Percentiles rank a stretch among this genome's conserved stretches.
Evolutionary conservation across 2,113 vertebrate species (phyloP).

Genomic region (Alethe castanea): DNA sequence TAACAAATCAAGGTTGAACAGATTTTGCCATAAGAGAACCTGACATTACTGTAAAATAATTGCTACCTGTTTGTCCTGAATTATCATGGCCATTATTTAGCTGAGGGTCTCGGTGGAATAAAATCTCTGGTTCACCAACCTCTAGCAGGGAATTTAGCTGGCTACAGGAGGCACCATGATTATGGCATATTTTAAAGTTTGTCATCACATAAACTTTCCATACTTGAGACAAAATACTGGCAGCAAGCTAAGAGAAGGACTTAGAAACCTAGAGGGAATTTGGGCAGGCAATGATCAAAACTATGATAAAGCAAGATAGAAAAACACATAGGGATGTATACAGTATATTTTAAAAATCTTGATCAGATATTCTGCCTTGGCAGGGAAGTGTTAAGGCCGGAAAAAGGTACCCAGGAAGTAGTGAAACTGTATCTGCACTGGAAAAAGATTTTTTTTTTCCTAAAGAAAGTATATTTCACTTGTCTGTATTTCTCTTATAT

Average conservation of each 20-base stretch:
- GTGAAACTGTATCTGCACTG: not conserved
- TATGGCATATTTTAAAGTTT: not conserved
- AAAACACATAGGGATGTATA: not conserved
- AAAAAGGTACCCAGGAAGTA: not conserved
- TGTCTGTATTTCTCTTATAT: not conserved
- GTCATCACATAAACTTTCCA: not conserved
- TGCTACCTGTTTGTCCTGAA: not conserved
- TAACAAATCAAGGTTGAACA: not conserved
- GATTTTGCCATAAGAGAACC: not conserved
- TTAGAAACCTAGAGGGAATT: not conserved
- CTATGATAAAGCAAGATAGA: not conserved
- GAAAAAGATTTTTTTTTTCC: not conserved
- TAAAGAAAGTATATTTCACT: not conserved
- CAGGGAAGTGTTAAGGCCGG: not conserved
- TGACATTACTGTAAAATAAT: not conserved
- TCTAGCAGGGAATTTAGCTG: not conserved
- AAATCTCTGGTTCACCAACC: not conserved
- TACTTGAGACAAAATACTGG: not conserved
- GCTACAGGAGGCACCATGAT: not conserved
- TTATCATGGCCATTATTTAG: not conserved
- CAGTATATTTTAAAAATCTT: not conserved
- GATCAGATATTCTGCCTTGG: not conserved
- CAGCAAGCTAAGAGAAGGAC: not conserved
- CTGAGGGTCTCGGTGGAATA: not conserved
- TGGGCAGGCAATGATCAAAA: not conserved